phyloP scores from a whole-genome alignment of 2,888 invertebrate species.

The Caenorhabditis virilis region DNA sequence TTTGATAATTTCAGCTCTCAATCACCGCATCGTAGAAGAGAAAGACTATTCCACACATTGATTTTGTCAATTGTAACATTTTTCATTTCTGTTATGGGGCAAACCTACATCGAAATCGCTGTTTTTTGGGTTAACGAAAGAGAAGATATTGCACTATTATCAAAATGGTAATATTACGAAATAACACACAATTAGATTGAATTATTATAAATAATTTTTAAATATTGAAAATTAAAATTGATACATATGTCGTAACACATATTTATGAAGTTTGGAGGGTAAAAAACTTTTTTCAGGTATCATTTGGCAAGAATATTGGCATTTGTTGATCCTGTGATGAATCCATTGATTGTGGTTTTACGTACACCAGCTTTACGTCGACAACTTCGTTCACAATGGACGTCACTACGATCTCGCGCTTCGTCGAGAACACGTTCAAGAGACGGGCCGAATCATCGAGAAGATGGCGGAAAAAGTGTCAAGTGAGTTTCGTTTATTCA shows the following conservation, averaged over 20 bases:
- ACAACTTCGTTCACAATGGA: conserved; percentile 52
- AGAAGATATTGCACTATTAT: conserved; percentile 43
- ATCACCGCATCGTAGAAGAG: conserved; percentile 62
- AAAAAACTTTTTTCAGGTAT: conserved; percentile 34
- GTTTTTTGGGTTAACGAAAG: conserved; percentile 67
- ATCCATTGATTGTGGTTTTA: conserved; percentile 64
- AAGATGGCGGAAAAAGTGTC: conserved; percentile 11
- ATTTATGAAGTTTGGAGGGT: neutral
- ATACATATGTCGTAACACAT: neutral
- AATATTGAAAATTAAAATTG: no score
- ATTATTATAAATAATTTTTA: neutral
- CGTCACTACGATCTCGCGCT: conserved; percentile 39
- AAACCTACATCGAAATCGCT: conserved; percentile 66
- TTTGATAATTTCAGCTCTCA: conserved; percentile 60
- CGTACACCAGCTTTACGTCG: conserved; percentile 62
- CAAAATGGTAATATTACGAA: conserved; percentile 45
- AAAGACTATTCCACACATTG: conserved; percentile 65
- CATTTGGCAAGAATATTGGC: conserved; percentile 59
- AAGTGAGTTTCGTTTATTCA: conserved; percentile 5
- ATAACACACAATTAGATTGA: no score
- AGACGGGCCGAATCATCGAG: conserved; percentile 21
- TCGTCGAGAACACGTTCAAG: conserved; percentile 31
- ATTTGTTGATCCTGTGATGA: conserved; percentile 65
- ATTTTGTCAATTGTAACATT: conserved; percentile 61
- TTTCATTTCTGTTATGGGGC: conserved; percentile 62